Percentiles rank a stretch among this genome's conserved stretches.
These are phyloP conservation scores for Phenganax subtilis DNA, from an alignment of 92 coral and sea anemone genomes.

Conservation along the genomic window DNA sequence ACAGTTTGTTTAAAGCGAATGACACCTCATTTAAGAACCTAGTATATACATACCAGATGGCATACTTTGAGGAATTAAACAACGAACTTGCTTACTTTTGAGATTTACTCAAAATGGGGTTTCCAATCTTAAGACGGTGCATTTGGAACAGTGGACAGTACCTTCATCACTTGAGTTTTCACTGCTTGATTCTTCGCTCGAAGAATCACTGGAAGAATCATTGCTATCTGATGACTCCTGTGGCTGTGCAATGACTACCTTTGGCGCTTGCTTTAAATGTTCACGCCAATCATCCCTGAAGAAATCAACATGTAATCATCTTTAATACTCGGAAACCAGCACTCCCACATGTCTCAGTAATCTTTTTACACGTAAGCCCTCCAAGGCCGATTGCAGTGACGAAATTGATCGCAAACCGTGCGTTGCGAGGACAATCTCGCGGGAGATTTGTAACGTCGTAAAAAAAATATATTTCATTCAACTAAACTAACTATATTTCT, in stretches of 20 bases:
- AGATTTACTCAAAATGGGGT: no score
- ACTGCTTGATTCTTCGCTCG: conserved; percentile 49
- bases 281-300: conserved; percentile 89
- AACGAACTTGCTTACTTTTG: no score
- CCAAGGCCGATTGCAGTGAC: conserved; percentile 98
- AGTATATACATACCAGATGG: no score
- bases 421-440: conserved; percentile 92
- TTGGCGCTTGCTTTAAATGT: conserved; percentile 95
- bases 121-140: no score
- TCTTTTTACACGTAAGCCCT: conserved; percentile 83
- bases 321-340: not conserved
- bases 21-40: no score
- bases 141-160: not conserved
- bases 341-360: not conserved
- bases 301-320: not conserved
- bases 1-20: no score
- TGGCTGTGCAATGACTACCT: conserved; percentile 74
- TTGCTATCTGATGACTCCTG: conserved; percentile 52
- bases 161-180: conserved; percentile 32
- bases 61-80: no score
- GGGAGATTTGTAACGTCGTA: conserved; percentile 75
- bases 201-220: conserved; percentile 47
- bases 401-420: conserved; percentile 96
- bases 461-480: not conserved
- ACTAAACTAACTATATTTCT: no score